Evolutionary conservation across 2,888 invertebrate species (phyloP).

Genomic region (Bellardia bayeri): DNA sequence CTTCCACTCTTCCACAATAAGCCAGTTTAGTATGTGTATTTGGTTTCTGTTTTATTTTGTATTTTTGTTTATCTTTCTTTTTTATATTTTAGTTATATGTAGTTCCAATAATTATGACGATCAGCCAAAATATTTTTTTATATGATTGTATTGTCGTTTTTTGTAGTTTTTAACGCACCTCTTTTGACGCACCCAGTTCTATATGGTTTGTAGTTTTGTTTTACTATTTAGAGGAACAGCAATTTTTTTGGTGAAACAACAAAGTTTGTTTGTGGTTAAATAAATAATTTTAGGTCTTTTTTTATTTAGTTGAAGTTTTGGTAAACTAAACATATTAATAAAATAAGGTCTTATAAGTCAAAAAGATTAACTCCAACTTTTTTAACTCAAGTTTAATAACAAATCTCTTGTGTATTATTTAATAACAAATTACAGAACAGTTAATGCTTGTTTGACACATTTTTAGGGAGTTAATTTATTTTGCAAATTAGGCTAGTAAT

Average conservation of each 20-base stretch:
- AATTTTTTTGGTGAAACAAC: not conserved
- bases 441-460: too few species aligned
- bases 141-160: conserved; percentile 21
- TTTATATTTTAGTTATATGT: conserved; percentile 10
- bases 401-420: too few species aligned
- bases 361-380: too few species aligned
- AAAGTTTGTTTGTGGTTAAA: not conserved
- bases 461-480: too few species aligned
- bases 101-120: conserved; percentile 25
- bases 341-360: too few species aligned
- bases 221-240: not conserved
- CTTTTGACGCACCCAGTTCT: conserved; percentile 60
- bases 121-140: conserved; percentile 17
- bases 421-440: too few species aligned
- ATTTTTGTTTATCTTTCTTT: conserved; percentile 8
- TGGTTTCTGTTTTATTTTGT: not conserved
- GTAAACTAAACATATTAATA: too few species aligned
- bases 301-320: too few species aligned
- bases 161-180: conserved; percentile 51
- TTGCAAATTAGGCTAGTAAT: too few species aligned
- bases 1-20: conserved; percentile 38
- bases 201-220: not conserved
- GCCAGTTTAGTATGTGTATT: conserved; percentile 33
- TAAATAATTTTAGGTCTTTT: too few species aligned
- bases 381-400: too few species aligned